phyloP scores from a whole-genome alignment of 2,797 vertebrate species.

The Orestias chungarensis region DNA sequence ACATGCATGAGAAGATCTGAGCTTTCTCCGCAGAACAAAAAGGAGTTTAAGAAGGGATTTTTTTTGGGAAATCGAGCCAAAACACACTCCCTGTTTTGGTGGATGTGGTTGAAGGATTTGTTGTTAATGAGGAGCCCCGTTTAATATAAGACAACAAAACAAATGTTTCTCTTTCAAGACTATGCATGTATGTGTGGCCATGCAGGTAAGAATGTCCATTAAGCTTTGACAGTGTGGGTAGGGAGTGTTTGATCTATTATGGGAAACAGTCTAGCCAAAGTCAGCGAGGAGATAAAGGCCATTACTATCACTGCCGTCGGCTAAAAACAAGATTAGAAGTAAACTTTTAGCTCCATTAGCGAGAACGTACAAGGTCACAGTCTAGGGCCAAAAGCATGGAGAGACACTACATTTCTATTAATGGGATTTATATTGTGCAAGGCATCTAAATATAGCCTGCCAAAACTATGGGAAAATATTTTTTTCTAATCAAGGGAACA shows the following conservation, averaged over 20 bases:
- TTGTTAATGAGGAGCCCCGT: constrained; percentile 41
- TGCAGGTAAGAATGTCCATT: constrained; percentile 37
- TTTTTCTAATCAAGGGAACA: neutral
- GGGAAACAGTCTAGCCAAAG: constrained; percentile 44
- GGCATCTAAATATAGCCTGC: neutral
- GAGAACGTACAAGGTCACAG: constrained; percentile 37
- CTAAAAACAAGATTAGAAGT: constrained; percentile 50
- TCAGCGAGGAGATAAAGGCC: constrained; percentile 49
- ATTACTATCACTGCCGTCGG: constrained; percentile 27
- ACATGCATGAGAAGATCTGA: constrained; percentile 39
- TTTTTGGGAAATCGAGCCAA: constrained; percentile 32
- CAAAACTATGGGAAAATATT: neutral
- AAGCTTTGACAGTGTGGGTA: constrained; percentile 35
- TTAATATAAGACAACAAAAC: constrained; percentile 7
- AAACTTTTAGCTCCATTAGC: constrained; percentile 46
- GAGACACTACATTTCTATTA: constrained; percentile 19
- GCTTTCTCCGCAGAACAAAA: constrained; percentile 9
- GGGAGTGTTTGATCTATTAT: constrained; percentile 63
- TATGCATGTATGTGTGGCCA: constrained; percentile 5
- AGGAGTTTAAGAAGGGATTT: constrained; percentile 30
- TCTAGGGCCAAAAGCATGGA: constrained; percentile 28
- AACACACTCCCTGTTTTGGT: constrained; percentile 62
- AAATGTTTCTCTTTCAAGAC: constrained; percentile 5
- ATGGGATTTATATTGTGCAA: neutral
- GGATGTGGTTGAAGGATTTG: constrained; percentile 49